Percentiles rank a stretch among this genome's conserved stretches.
Evolutionary conservation across 1,140 invertebrate species (phyloP).

Genomic region (Trichonephila inaurata): DNA sequence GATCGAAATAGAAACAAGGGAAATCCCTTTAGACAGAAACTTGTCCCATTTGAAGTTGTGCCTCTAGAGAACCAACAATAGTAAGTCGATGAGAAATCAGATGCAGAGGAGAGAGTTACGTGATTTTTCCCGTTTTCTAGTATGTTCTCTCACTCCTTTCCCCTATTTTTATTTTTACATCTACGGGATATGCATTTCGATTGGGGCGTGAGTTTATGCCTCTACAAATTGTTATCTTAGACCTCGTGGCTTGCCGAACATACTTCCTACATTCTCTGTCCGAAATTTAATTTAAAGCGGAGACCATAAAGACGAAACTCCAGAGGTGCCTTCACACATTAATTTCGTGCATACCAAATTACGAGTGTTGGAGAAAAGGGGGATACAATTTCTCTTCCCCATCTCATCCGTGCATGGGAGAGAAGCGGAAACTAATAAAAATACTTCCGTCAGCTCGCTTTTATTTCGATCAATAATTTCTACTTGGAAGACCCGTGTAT

Average conservation of each 20-base stretch:
- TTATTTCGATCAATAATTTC: constrained; percentile 60
- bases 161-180: not conserved
- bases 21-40: constrained; percentile 60
- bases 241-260: constrained; percentile 22
- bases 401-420: constrained; percentile 3
- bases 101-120: constrained; percentile 17
- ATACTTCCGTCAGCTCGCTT: constrained; percentile 51
- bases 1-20: constrained; percentile 66
- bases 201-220: constrained; percentile 10
- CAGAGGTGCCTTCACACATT: constrained; percentile 22
- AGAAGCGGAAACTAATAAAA: constrained; percentile 57
- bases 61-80: constrained; percentile 1
- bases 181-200: constrained; percentile 30
- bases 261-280: not conserved
- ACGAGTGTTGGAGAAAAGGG: constrained; percentile 27
- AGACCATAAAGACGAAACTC: constrained; percentile 33
- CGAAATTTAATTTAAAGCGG: constrained; percentile 54
- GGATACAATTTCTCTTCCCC: not conserved
- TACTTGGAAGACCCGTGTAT: constrained; percentile 18
- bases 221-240: not conserved
- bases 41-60: constrained; percentile 58
- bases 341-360: constrained; percentile 61
- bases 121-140: constrained; percentile 26
- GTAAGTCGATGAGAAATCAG: constrained; percentile 21
- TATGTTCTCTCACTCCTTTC: not conserved